These are phyloP conservation scores for Conus ventricosus DNA, from an alignment of 1,140 invertebrate species.

Conservation along the genomic window DNA sequence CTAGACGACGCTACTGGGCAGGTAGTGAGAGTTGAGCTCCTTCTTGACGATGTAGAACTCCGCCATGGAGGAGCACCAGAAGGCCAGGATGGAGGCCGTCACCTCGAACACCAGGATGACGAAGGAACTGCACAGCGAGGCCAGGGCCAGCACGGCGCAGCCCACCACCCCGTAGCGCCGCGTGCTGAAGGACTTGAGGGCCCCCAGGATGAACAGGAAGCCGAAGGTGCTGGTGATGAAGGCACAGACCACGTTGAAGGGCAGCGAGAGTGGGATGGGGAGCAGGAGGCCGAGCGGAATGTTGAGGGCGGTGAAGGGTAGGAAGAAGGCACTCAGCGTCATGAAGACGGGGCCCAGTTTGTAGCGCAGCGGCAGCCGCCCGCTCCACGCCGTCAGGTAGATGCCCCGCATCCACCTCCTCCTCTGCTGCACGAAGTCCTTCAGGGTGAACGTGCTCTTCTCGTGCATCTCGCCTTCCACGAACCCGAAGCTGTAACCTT, in stretches of 20 bases:
- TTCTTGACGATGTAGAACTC: constrained; percentile 95
- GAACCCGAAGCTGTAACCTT: constrained; percentile 76
- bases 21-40: constrained; percentile 75
- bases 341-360: constrained; percentile 91
- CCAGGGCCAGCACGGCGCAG: constrained; percentile 87
- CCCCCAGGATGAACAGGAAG: constrained; percentile 97
- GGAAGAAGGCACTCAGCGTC: constrained; percentile 95
- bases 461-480: constrained; percentile 93
- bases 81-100: constrained; percentile 93
- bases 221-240: constrained; percentile 93
- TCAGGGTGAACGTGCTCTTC: constrained; percentile 95
- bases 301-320: constrained; percentile 94
- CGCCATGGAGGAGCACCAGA: constrained; percentile 93
- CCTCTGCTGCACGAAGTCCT: constrained; percentile 96
- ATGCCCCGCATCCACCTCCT: constrained; percentile 98
- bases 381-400: constrained; percentile 93
- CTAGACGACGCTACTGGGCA: not conserved
- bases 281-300: constrained; percentile 87
- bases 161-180: constrained; percentile 87
- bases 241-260: constrained; percentile 89
- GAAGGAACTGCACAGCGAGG: constrained; percentile 89
- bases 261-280: constrained; percentile 85
- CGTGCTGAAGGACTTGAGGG: constrained; percentile 94
- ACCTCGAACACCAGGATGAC: constrained; percentile 95
- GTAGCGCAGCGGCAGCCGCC: constrained; percentile 86